Base-by-base conservation (phyloP, 1,140 invertebrate species). In the Scaptomyza pallida region DNA sequence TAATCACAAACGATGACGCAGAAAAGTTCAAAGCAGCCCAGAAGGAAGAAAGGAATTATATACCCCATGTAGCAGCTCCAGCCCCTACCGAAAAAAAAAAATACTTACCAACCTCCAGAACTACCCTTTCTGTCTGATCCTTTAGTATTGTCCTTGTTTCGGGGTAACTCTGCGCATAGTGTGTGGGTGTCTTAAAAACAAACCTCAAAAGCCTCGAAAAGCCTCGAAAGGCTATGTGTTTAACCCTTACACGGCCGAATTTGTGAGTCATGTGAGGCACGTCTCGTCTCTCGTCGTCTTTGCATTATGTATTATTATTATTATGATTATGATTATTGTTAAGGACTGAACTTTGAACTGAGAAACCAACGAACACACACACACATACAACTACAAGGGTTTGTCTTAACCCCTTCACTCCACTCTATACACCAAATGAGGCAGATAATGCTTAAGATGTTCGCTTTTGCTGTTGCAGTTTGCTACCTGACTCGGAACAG, bases 1-100 rank as follows among this genome's bases (percentile, higher is more conserved):
- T 88, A 86, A 88, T 86, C 81, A 78, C 73, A 85, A 72, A 72
- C 81, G 77, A 86, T 88, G 81, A 88, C 78, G 82, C 78, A 88
- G 80, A 78, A 79, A 73, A 83, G 67, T 75, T 74, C 74, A 81
- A 82, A 81, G 72, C 51, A 72, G 50, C 40, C 48, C 44, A 61
- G 33, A 55, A 65, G 33, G 33, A 16, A 54, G 26, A 30, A 16
- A 48, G 50, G 37, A 68, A 75, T 72, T 30, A 30, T 62, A 69
- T 73, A 56, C 75, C 69, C 78, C 78, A 77, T 74, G 37, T 37
- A 37, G 44, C 51, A 69, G 52, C 52, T 59, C 54, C 23, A 44
- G 40, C 54, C n/a, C n/a, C n/a, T 13, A 30, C 40, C 10, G n/a
- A n/a, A n/a, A n/a, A n/a, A n/a, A n/a, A n/a, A 16, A 33, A 15